Percentiles rank a stretch among this genome's conserved stretches.
These are phyloP conservation scores for Nymphalis io DNA, from an alignment of 1,140 invertebrate species.

Conservation along the genomic window DNA sequence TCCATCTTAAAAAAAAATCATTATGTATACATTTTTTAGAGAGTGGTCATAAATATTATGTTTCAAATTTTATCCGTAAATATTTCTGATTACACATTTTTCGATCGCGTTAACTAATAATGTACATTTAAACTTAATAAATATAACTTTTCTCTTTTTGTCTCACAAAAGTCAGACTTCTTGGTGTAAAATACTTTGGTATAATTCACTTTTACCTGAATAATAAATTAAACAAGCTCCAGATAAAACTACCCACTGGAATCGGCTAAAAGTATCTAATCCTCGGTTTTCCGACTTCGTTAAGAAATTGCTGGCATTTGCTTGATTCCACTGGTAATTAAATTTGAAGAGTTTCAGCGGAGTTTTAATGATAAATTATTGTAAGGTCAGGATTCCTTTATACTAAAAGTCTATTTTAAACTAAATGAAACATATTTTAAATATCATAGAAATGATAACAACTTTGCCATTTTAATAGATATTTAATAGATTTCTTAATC, in stretches of 20 bases:
- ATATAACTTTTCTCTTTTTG: no score
- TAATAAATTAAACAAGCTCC: slow-evolving; percentile 8
- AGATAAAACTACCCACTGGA: slow-evolving; percentile 7
- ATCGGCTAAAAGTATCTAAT: slow-evolving; percentile 21
- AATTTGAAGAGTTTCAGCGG: slow-evolving; percentile 28
- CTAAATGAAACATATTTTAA: not conserved
- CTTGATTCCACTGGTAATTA: slow-evolving; percentile 28
- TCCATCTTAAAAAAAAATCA: no score
- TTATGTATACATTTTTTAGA: no score
- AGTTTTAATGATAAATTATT: slow-evolving; percentile 37
- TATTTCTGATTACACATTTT: not conserved
- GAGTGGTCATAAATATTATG: no score
- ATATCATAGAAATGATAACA: not conserved
- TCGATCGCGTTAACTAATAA: no score
- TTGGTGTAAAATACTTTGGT: not conserved
- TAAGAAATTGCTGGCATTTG: slow-evolving; percentile 31
- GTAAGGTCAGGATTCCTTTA: slow-evolving; percentile 18
- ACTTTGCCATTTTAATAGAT: no score
- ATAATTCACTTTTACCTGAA: slow-evolving; percentile 2
- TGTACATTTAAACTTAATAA: not conserved
- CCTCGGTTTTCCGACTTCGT: slow-evolving; percentile 22
- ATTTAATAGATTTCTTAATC: no score
- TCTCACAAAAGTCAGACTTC: not conserved
- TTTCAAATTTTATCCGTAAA: not conserved
- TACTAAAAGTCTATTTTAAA: not conserved